Percentiles rank a stretch among this genome's conserved stretches.
phyloP scores from a whole-genome alignment of 2,888 invertebrate genomes.

The Harpagoxenus sublaevis region DNA sequence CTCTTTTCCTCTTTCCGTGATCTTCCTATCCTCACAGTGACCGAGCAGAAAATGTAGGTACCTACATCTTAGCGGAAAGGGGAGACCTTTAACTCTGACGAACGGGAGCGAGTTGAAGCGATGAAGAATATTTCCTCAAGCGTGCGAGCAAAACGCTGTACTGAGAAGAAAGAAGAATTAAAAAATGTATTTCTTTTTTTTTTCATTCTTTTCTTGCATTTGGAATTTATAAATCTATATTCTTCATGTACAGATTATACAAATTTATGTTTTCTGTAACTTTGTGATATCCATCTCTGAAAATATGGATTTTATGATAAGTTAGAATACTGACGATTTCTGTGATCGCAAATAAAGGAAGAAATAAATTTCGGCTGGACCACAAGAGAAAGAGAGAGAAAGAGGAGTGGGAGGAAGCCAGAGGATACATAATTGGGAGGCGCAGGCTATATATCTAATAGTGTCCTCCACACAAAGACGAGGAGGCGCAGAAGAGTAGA shows the following conservation, averaged over 20 bases:
- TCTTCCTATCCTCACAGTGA: slow-evolving; percentile 12
- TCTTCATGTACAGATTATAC: background rate
- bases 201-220: background rate
- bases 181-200: background rate
- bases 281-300: background rate
- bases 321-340: background rate
- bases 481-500: slow-evolving; percentile 42
- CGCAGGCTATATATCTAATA: slow-evolving; percentile 13
- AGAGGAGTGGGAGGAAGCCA: background rate
- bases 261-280: background rate
- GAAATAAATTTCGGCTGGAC: background rate
- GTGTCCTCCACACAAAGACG: slow-evolving; percentile 15
- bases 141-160: slow-evolving; percentile 5
- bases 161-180: background rate
- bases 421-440: background rate
- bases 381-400: background rate
- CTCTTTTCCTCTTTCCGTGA: slow-evolving; percentile 24
- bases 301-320: background rate
- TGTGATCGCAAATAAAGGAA: background rate
- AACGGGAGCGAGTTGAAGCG: slow-evolving; percentile 9
- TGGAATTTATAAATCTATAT: background rate
- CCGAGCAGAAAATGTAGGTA: slow-evolving; percentile 34
- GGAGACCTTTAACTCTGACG: slow-evolving; percentile 6
- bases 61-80: slow-evolving; percentile 13
- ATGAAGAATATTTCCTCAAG: slow-evolving; percentile 7